These are phyloP conservation scores for Trogon surrucura DNA, from an alignment of 2,113 vertebrate species.

Conservation along the genomic window DNA sequence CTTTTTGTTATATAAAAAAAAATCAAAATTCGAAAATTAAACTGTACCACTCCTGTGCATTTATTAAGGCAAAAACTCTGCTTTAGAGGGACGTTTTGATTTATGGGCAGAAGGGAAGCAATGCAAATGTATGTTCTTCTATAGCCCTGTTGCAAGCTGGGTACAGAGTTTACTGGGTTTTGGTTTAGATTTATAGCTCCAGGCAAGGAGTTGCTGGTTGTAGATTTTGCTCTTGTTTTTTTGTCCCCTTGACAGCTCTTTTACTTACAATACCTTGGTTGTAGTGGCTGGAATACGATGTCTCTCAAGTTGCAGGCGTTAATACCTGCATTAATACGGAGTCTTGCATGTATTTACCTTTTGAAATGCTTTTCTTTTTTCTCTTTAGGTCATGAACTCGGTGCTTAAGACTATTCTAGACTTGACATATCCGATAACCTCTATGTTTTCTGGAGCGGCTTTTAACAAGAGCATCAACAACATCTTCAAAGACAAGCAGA, in stretches of 20 bases:
- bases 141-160: background rate
- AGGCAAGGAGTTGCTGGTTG: background rate
- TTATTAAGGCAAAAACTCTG: background rate
- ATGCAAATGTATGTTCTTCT: accelerated
- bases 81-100: background rate
- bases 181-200: background rate
- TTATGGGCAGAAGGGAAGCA: background rate
- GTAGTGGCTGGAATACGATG: background rate
- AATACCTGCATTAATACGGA: background rate
- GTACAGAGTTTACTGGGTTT: background rate
- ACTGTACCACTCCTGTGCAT: accelerated
- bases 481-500: constrained; percentile 89
- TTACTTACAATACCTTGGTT: background rate
- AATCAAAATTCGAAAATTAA: accelerated
- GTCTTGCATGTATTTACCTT: background rate
- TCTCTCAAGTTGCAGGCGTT: background rate
- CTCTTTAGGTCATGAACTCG: constrained; percentile 85
- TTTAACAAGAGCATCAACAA: constrained; percentile 87
- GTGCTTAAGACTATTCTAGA: constrained; percentile 87
- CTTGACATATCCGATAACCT: constrained; percentile 92
- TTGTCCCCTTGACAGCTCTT: background rate
- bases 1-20: background rate
- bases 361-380: background rate
- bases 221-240: background rate
- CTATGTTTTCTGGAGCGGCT: constrained; percentile 92